These are phyloP conservation scores for Epistrophe grossulariae DNA, from an alignment of 2,888 invertebrate genomes.

Conservation along the genomic window DNA sequence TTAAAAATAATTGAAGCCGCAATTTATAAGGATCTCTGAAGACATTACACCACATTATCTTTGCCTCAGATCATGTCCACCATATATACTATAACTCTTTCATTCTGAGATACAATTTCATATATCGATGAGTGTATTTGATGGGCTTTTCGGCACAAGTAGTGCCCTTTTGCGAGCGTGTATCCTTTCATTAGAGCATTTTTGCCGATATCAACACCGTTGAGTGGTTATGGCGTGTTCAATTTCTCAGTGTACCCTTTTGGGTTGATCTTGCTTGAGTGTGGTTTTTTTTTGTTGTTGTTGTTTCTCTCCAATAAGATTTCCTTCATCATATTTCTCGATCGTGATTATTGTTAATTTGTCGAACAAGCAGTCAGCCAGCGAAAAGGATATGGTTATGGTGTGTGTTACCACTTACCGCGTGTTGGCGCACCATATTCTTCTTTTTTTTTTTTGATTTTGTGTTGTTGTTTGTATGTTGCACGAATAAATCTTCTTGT, in stretches of 20 bases:
- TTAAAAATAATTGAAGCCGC: constrained; percentile 65
- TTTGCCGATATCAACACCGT: constrained; percentile 70
- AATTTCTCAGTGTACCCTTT: constrained; percentile 55
- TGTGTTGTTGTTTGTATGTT: constrained; percentile 16
- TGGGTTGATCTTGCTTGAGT: constrained; percentile 6
- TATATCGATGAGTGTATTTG: constrained; percentile 27
- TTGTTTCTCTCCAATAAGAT: not conserved
- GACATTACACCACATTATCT: constrained; percentile 67
- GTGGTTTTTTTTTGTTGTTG: not conserved
- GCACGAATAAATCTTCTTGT: constrained; percentile 67
- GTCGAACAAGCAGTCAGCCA: constrained; percentile 72
- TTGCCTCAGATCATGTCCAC: constrained; percentile 59
- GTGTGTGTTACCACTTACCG: constrained; percentile 71
- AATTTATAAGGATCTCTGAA: constrained; percentile 53
- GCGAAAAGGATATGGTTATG: constrained; percentile 67
- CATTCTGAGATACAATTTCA: constrained; percentile 70
- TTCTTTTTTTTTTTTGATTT: not conserved
- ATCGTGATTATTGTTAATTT: constrained; percentile 75
- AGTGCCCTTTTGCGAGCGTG: constrained; percentile 45
- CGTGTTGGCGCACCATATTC: constrained; percentile 61
- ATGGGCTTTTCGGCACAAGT: constrained; percentile 58
- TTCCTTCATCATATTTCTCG: constrained; percentile 25
- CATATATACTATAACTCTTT: constrained; percentile 16
- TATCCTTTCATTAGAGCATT: constrained; percentile 69
- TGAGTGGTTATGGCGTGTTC: constrained; percentile 70